phyloP scores from a whole-genome alignment of 1,140 invertebrate species.

The Trichomalopsis sarcophagae region DNA sequence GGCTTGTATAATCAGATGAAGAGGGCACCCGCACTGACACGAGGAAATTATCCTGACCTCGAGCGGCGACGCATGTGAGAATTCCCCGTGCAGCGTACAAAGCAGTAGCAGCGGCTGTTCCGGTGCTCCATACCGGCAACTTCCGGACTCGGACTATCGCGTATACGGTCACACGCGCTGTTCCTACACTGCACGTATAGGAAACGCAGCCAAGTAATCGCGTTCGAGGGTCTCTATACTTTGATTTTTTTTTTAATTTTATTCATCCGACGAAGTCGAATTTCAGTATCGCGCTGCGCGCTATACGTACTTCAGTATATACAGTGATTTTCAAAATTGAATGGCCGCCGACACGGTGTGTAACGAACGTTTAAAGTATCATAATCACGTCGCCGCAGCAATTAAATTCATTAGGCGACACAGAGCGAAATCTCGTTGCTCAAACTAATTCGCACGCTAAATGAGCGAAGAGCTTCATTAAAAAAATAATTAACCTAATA shows the following conservation, averaged over 20 bases:
- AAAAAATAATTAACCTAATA: background rate
- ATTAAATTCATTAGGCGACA: background rate
- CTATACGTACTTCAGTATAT: too few relatives aligned
- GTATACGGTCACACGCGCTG: constrained; percentile 51
- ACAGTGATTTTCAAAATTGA: too few relatives aligned
- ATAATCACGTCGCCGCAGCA: background rate
- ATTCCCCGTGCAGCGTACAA: constrained; percentile 55
- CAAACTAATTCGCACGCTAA: background rate
- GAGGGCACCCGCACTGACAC: constrained; percentile 62
- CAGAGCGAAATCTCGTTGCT: too few relatives aligned
- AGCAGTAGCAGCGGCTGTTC: constrained; percentile 62
- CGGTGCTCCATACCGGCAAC: constrained; percentile 58
- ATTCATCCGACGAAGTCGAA: too few relatives aligned
- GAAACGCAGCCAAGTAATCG: background rate
- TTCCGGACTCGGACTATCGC: constrained; percentile 62
- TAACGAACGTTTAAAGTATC: too few relatives aligned
- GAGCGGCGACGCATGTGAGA: constrained; percentile 66
- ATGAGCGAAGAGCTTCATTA: background rate
- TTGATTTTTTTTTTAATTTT: background rate
- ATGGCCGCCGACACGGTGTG: too few relatives aligned
- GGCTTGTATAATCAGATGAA: constrained; percentile 8
- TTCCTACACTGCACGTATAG: too few relatives aligned
- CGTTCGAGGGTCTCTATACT: background rate
- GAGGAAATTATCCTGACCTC: constrained; percentile 69
- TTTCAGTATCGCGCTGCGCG: too few relatives aligned